Percentiles rank a stretch among this genome's conserved stretches.
These are phyloP conservation scores for Coenonympha glycerion DNA, from an alignment of 2,888 invertebrate species.

Conservation along the genomic window DNA sequence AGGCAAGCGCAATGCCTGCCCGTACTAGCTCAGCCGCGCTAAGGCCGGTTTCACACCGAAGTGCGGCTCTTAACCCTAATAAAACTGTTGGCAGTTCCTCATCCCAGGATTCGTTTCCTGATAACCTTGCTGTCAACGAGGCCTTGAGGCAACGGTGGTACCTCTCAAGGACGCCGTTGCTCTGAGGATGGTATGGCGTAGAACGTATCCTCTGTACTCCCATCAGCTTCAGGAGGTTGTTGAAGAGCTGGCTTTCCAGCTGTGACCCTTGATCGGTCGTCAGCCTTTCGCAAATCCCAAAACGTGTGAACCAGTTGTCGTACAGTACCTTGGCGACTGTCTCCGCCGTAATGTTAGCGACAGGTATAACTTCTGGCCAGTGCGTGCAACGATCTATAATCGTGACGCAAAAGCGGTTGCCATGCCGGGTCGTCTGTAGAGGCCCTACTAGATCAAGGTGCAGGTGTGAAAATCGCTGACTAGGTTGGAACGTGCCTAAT, in stretches of 20 bases:
- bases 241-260: conserved; percentile 25
- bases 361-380: conserved; percentile 32
- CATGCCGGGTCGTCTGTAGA: conserved; percentile 8
- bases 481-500: conserved; percentile 14
- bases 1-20: not conserved
- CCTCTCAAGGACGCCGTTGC: not conserved
- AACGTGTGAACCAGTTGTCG: conserved; percentile 25
- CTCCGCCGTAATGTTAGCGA: conserved; percentile 17
- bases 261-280: conserved; percentile 29
- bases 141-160: not conserved
- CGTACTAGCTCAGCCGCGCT: not conserved
- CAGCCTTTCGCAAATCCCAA: conserved; percentile 22
- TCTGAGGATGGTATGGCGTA: not conserved
- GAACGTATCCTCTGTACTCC: not conserved
- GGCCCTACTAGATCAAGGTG: conserved; percentile 32
- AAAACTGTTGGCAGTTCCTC: not conserved
- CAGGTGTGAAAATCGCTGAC: conserved; percentile 26
- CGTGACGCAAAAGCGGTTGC: conserved; percentile 27
- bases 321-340: conserved; percentile 25
- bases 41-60: not conserved
- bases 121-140: not conserved
- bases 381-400: conserved; percentile 29
- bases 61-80: not conserved
- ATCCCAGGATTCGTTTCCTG: not conserved
- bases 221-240: not conserved